phyloP scores from a whole-genome alignment of 2,797 vertebrate species.

The Sebastes hubbsi region DNA sequence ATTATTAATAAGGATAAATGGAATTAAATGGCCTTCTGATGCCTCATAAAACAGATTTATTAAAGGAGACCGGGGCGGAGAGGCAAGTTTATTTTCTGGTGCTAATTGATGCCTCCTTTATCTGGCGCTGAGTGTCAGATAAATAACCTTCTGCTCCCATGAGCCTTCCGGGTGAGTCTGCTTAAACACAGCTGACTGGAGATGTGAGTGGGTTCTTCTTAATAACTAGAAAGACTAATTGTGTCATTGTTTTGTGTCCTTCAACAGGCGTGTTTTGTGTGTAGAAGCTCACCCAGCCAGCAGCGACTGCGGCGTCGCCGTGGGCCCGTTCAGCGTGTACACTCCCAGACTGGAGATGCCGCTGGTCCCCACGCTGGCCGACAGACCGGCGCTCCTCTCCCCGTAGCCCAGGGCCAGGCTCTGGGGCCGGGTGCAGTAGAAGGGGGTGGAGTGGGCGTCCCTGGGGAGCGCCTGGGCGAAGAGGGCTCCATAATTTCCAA shows the following conservation, averaged over 20 bases:
- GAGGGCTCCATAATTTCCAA: constrained; percentile 88
- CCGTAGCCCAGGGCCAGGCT: constrained; percentile 92
- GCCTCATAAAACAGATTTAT: constrained; percentile 39
- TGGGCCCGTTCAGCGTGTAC: constrained; percentile 89
- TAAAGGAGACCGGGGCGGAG: not conserved
- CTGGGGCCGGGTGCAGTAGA: constrained; percentile 94
- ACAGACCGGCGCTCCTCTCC: constrained; percentile 77
- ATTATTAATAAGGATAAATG: constrained; percentile 63
- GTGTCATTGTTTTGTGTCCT: not conserved
- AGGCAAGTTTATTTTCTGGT: not conserved
- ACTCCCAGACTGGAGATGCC: constrained; percentile 92
- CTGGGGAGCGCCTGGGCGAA: constrained; percentile 94
- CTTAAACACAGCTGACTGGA: not conserved
- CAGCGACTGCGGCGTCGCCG: constrained; percentile 87
- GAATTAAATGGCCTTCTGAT: constrained; percentile 47
- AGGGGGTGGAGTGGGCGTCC: constrained; percentile 96
- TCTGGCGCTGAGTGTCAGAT: not conserved
- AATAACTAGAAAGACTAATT: not conserved
- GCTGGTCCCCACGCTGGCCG: constrained; percentile 91
- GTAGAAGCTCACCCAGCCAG: constrained; percentile 86
- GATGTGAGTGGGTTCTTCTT: not conserved
- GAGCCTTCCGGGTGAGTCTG: not conserved
- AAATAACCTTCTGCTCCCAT: not conserved
- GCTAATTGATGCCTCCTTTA: constrained; percentile 28
- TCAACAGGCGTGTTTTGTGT: not conserved